Evolutionary conservation across 2,888 invertebrate genomes (phyloP).

Genomic region (Stenodera caucasica): DNA sequence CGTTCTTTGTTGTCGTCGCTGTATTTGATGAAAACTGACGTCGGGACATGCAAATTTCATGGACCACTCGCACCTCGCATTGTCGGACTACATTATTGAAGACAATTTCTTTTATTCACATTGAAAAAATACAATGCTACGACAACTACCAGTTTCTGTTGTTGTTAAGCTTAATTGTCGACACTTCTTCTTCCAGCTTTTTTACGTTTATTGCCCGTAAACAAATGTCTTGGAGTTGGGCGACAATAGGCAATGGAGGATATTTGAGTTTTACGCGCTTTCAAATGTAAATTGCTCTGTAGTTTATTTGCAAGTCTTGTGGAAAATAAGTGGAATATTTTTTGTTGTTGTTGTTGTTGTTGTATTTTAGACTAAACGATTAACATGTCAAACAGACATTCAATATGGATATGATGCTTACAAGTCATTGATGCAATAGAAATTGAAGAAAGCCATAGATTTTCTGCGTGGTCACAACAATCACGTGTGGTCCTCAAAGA

Average conservation of each 20-base stretch:
- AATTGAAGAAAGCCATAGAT: constrained; percentile 22
- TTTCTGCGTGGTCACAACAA: constrained; percentile 34
- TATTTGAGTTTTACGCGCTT: constrained; percentile 50
- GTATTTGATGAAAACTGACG: constrained; percentile 34
- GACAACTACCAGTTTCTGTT: constrained; percentile 39
- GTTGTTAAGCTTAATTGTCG: constrained; percentile 52
- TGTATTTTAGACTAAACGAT: constrained; percentile 8
- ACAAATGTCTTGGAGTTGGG: constrained; percentile 41
- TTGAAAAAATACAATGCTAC: constrained; percentile 36
- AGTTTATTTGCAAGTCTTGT: constrained; percentile 37
- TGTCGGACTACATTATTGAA: constrained; percentile 50
- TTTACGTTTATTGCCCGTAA: constrained; percentile 47
- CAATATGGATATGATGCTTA: constrained; percentile 25
- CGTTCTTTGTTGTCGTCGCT: constrained; percentile 33
- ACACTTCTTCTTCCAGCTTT: constrained; percentile 48
- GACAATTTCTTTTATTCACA: constrained; percentile 50
- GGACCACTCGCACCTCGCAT: constrained; percentile 38
- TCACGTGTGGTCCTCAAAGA: constrained; percentile 36
- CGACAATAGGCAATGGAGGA: constrained; percentile 44
- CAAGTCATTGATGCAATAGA: constrained; percentile 18
- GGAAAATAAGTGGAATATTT: constrained; percentile 22
- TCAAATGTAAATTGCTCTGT: constrained; percentile 48
- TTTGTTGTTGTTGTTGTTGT: no score
- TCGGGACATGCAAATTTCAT: constrained; percentile 48
- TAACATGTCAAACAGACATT: constrained; percentile 22